phyloP scores from a whole-genome alignment of 2,888 invertebrate species.

The Electrophaes corylata region DNA sequence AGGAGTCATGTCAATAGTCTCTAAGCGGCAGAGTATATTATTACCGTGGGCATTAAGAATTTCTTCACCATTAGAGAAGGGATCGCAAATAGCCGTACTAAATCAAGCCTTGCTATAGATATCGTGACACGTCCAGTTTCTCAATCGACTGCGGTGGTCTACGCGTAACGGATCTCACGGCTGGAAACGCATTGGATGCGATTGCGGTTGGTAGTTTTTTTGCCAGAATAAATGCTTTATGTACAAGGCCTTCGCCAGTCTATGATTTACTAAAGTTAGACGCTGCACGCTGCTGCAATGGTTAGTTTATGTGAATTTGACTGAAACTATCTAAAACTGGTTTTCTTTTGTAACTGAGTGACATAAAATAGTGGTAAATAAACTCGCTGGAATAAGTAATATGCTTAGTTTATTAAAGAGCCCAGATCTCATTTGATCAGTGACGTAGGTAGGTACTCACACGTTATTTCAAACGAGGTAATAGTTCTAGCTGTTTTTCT shows the following conservation, averaged over 20 bases:
- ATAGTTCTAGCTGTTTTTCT: background rate
- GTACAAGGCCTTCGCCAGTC: background rate
- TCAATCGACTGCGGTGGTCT: constrained; percentile 37
- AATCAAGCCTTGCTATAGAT: constrained; percentile 26
- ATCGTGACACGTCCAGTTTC: constrained; percentile 34
- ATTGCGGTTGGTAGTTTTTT: constrained; percentile 3
- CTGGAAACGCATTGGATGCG: constrained; percentile 20
- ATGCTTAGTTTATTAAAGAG: background rate
- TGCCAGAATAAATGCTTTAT: background rate
- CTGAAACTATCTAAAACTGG: too few species aligned
- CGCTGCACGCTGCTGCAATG: too few species aligned
- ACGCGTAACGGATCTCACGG: constrained; percentile 33
- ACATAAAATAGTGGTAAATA: background rate
- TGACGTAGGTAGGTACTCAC: background rate
- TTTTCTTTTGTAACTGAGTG: background rate
- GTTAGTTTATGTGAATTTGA: too few species aligned
- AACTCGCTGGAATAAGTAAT: background rate
- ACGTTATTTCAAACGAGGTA: background rate
- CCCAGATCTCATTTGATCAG: too few species aligned
- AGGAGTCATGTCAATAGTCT: too few species aligned
- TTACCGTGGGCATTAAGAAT: background rate
- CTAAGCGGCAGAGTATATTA: too few species aligned
- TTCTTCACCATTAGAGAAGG: constrained; percentile 18
- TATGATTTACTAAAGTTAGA: background rate
- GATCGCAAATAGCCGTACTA: constrained; percentile 20